Conservation (phyloP, 1,140 invertebrate species). For the Drosophila miranda region DNA sequence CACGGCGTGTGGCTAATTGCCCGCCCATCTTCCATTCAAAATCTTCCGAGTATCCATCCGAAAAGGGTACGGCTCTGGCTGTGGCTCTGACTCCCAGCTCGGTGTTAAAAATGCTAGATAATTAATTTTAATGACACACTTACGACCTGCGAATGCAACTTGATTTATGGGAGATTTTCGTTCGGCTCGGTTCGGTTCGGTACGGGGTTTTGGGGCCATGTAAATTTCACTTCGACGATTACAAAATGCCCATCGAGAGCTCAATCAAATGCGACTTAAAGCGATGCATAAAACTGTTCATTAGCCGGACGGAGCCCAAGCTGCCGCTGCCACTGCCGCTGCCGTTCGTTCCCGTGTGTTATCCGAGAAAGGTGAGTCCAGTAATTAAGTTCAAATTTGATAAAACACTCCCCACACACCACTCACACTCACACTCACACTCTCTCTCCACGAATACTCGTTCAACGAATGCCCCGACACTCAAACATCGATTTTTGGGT, state of each 20-base stretch:
- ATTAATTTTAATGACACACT: slow-evolving; percentile 80
- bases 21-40: not conserved
- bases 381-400: slow-evolving; percentile 76
- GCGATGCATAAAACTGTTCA: slow-evolving; percentile 74
- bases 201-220: slow-evolving; percentile 30
- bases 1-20: slow-evolving; percentile 71
- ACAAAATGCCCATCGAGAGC: slow-evolving; percentile 56
- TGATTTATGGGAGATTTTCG: slow-evolving; percentile 57
- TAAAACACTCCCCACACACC: slow-evolving; percentile 36
- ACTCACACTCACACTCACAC: slow-evolving; percentile 15
- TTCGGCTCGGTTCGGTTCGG: not conserved
- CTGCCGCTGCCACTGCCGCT: slow-evolving; percentile 1
- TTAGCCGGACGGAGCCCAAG: slow-evolving; percentile 43
- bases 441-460: too few species aligned
- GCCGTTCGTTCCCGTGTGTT: slow-evolving; percentile 20
- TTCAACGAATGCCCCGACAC: not conserved
- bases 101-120: slow-evolving; percentile 73
- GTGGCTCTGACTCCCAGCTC: slow-evolving; percentile 6
- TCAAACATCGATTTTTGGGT: not conserved
- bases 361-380: slow-evolving; percentile 56
- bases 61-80: slow-evolving; percentile 32
- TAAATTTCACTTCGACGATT: slow-evolving; percentile 57
- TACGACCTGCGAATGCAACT: slow-evolving; percentile 63
- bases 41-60: not conserved
- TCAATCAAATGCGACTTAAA: slow-evolving; percentile 57